Evolutionary conservation across 1,140 invertebrate species (phyloP).

Genomic region (Eumaeus atala): DNA sequence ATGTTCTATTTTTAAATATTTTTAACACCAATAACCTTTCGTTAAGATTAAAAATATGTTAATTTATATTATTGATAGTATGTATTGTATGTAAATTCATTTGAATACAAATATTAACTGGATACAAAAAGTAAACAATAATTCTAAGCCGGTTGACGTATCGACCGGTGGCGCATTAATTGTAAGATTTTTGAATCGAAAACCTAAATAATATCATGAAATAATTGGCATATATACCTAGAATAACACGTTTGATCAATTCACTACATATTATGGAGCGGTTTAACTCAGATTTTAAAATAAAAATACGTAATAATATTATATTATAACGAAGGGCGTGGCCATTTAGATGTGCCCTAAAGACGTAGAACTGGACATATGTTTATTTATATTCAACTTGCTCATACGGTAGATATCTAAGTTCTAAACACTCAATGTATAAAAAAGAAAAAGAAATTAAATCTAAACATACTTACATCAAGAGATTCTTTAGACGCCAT

Average conservation of each 20-base stretch:
- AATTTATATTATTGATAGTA: too few relatives aligned
- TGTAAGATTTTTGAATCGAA: background rate
- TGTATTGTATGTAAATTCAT: too few relatives aligned
- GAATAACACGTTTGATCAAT: background rate
- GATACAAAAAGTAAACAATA: background rate
- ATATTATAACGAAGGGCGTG: conserved; percentile 11
- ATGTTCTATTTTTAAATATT: too few relatives aligned
- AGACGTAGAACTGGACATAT: background rate
- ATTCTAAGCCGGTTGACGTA: background rate
- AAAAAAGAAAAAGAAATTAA: conserved; percentile 18
- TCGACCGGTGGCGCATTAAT: background rate
- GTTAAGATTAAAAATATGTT: too few relatives aligned
- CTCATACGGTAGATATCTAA: background rate
- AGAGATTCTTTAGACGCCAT: conserved; percentile 71
- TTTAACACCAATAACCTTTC: too few relatives aligned
- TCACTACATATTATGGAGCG: background rate
- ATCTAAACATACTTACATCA: conserved; percentile 56
- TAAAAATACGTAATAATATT: conserved; percentile 8
- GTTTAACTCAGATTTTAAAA: conserved; percentile 16
- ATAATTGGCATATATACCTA: background rate
- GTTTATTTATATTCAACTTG: background rate
- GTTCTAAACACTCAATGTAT: background rate
- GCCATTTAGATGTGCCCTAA: conserved; percentile 1
- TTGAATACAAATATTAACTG: too few relatives aligned
- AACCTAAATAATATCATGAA: background rate